Base-by-base conservation (phyloP, 2,888 invertebrate species). In the Crioceris asparagi region DNA sequence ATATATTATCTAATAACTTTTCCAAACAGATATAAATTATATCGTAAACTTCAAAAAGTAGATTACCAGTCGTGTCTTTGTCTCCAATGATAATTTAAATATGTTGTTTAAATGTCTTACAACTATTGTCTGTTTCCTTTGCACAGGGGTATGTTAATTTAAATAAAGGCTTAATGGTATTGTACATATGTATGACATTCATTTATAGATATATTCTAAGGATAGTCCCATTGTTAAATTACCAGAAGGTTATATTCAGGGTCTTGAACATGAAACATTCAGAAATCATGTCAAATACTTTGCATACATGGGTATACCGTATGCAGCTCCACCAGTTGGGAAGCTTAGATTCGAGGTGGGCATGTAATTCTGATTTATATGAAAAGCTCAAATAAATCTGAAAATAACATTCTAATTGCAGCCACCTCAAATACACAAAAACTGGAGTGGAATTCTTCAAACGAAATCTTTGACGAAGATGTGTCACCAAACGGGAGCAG, bases 251-350 rank as follows among this genome's bases (percentile, higher is more conserved):
- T 39, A 45, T 40, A 46, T 50, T 14, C 38, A 43, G 18, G 50
- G 50, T 21, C 29, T 37, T 1, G 8, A 30, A 17, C 37, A 34
- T 10, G 26, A 27, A 17, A 31, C 41, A 4, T 32, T 29, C n/a
- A 35, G 32, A 7, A 17, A 41, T 17, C 17, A 21, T 17, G 14
- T 38, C 2, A 29, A 26, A 4, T 53, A 47, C 32, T 50, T 47
- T 37, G 39, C 49, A 4, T 53, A 48, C 35, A 38, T 48, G 37
- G 48, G 48, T 21, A 46, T 53, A 10, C 49, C 46, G 17, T 55
- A 50, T 38, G 55, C 49, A 2, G 43, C 48, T 10, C 51, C 55
- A 11, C 55, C 55, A 5, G 36, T 48, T 11, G 55, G 51, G 16
- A 35, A 42, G 2, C 32, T 50, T 10, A 46, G 53, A 18, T 55